Evolutionary conservation across 1,140 invertebrate species (phyloP).

Genomic region (Macrobrachium rosenbergii): DNA sequence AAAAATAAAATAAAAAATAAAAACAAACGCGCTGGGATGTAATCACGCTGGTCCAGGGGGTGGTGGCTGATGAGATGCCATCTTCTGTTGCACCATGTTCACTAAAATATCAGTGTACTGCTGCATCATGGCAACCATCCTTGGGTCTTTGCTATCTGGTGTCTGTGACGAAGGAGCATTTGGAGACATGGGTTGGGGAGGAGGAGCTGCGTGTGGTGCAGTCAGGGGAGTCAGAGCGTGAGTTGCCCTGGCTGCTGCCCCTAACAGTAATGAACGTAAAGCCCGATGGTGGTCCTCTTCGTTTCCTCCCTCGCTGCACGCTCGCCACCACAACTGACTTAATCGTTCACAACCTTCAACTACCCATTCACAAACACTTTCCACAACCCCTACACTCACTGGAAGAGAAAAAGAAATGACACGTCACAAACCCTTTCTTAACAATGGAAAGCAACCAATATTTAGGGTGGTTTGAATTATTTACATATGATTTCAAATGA

Average conservation of each 20-base stretch:
- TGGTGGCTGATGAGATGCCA: constrained; percentile 69
- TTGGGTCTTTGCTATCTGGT: constrained; percentile 63
- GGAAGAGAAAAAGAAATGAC: neutral
- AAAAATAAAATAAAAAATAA: neutral
- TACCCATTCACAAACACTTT: constrained; percentile 65
- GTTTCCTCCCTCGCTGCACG: constrained; percentile 57
- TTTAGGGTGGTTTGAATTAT: no score
- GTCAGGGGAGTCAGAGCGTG: constrained; percentile 64
- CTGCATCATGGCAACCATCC: constrained; percentile 77
- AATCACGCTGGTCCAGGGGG: constrained; percentile 60
- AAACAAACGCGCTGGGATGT: neutral
- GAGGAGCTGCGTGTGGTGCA: constrained; percentile 45
- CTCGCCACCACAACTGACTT: constrained; percentile 65
- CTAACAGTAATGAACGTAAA: constrained; percentile 60
- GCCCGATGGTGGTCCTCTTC: constrained; percentile 62
- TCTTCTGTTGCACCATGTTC: constrained; percentile 77
- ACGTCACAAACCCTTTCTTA: neutral
- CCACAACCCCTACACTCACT: constrained; percentile 60
- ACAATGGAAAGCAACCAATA: neutral
- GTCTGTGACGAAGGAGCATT: constrained; percentile 25
- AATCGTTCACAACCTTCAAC: constrained; percentile 63
- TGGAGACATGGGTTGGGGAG: constrained; percentile 29
- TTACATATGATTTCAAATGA: no score
- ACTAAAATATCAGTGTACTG: constrained; percentile 78
- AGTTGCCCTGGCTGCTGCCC: constrained; percentile 62